Conservation (phyloP, 2,113 vertebrate genomes). For the Geothlypis trichas region DNA sequence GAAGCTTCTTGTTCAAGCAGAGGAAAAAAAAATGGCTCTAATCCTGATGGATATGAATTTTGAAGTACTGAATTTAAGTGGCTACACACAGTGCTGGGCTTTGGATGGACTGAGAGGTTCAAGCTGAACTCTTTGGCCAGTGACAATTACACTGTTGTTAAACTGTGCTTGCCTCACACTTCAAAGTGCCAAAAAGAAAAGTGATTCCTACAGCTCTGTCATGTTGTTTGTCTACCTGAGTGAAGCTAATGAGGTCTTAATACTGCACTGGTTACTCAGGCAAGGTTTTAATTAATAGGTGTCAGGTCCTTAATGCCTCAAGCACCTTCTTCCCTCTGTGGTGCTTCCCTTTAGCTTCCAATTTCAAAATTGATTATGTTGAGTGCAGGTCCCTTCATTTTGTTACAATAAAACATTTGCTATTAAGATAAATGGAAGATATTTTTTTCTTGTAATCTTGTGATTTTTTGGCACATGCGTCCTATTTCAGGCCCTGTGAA, state of each 20-base stretch:
- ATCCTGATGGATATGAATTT: not conserved
- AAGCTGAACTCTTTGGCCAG: not conserved
- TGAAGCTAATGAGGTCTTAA: conserved; percentile 22
- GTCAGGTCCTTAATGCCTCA: conserved; percentile 17
- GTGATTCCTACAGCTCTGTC: not conserved
- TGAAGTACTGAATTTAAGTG: not conserved
- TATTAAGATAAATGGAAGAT: not conserved
- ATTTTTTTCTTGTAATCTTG: not conserved
- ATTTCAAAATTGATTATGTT: not conserved
- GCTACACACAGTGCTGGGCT: not conserved
- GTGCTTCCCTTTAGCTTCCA: not conserved
- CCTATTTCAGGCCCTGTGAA: not conserved
- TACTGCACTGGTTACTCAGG: not conserved
- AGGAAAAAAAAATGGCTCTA: not conserved
- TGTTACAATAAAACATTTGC: not conserved
- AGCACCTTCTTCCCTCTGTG: not conserved
- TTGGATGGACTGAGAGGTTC: not conserved
- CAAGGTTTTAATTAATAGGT: conserved; percentile 40
- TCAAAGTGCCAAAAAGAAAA: not conserved
- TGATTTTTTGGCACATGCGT: not conserved
- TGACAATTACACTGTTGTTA: not conserved
- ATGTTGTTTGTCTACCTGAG: not conserved
- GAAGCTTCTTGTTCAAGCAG: not conserved
- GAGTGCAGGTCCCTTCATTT: not conserved
- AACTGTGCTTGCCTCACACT: not conserved